Base-by-base conservation (phyloP, 2,797 vertebrate species). In the Alca torda region DNA sequence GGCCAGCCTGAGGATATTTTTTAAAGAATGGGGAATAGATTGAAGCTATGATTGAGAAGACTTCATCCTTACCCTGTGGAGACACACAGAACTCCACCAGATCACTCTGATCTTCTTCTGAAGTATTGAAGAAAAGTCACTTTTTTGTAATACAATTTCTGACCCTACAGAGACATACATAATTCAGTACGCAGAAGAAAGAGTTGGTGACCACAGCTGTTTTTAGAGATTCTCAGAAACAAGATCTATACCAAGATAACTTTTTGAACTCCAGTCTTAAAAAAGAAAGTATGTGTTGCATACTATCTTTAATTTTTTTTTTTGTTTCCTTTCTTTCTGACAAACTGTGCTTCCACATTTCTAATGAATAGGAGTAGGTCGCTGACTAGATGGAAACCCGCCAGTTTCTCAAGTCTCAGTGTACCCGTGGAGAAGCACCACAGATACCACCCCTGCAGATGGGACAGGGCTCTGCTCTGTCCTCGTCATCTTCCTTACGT, bases 101-200 rank as follows among this genome's bases (percentile, higher is more conserved):
- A 84, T 70, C 78, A 61, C 82, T 93, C 48, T 83, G 56, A 85
- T 80, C 51, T 89, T 77, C 93, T 91, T 70, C 51, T 88, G 41
- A 81, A 84, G n/a, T 35, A 37, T 13, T 87, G 72, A 18, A 76
- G 39, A 82, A 79, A 87, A 79, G 13, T 31, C 2, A 26, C 5
- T 6, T 35, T 35, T 41, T 82, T 91, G 13, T 57, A 72, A 60
- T 46, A 50, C 39, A 60, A 21, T 84, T 93, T 91, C 63, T 90
- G 35, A 79, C 70, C 37, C 25, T 50, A 43, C 31, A 76, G 54
- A 84, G 31, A 84, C 19, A 79, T 86, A 65, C 25, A 63, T 90
- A 86, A 94, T 93, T 89, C 75, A 91, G 33, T 63, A 35, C 21
- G 59, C 4, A 82, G 41, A 82, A 13, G 19, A 67, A 83, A 63